Conservation (phyloP, 2,797 vertebrate species). For the Steatocranus sp. region DNA sequence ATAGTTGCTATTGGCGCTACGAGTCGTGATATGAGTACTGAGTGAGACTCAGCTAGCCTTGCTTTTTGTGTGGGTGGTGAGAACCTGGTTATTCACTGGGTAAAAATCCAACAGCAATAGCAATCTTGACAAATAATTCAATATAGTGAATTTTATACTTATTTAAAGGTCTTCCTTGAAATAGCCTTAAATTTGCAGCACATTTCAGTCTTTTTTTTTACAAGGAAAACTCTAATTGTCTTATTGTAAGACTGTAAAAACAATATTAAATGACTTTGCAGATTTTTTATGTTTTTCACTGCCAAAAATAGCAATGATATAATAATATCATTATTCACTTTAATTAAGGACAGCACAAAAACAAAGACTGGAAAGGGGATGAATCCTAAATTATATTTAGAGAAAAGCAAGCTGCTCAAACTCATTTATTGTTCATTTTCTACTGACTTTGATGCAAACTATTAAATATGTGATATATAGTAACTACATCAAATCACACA, state of each 20-base stretch:
- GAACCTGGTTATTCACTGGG: constrained; percentile 15
- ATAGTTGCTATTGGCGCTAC: constrained; percentile 19
- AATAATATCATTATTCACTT: neutral
- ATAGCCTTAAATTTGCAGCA: neutral
- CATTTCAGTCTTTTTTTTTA: neutral
- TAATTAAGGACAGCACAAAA: neutral
- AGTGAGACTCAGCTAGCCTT: neutral
- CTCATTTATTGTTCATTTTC: neutral
- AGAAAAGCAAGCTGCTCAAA: neutral
- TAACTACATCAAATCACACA: neutral
- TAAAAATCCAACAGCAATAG: neutral
- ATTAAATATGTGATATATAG: neutral
- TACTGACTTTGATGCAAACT: neutral
- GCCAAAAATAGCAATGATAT: neutral
- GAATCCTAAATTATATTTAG: neutral
- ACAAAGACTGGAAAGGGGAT: neutral
- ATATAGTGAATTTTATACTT: neutral
- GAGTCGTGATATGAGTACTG: constrained; percentile 38
- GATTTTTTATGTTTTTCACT: neutral
- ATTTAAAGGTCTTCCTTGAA: neutral
- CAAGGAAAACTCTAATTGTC: neutral
- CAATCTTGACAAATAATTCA: neutral
- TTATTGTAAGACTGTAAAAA: neutral
- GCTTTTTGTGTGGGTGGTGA: constrained; percentile 3
- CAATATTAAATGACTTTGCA: neutral